Conservation (phyloP, 2,113 vertebrate genomes). For the Podarcis cretensis region DNA sequence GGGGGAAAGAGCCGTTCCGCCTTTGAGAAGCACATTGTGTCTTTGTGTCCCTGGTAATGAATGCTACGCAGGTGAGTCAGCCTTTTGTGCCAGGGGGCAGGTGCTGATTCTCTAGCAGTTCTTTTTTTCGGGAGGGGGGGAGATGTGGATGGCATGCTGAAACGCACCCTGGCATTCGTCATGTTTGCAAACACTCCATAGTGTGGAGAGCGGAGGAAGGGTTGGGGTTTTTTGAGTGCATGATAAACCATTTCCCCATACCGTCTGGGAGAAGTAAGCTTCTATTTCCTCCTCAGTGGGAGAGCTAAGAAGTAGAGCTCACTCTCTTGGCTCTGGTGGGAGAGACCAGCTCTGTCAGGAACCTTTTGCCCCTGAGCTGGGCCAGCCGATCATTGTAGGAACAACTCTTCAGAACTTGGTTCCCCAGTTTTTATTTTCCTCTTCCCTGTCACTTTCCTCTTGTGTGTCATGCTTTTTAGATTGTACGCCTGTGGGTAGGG, state of each 20-base stretch:
- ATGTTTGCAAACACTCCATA: slow-evolving; percentile 40
- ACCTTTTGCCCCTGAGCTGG: too few species aligned
- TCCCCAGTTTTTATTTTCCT: too few species aligned
- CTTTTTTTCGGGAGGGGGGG: slow-evolving; percentile 54
- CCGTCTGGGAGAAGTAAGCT: slow-evolving; percentile 25
- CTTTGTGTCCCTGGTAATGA: slow-evolving; percentile 38
- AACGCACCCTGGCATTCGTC: slow-evolving; percentile 57
- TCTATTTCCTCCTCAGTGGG: too few species aligned
- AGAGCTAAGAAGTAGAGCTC: too few species aligned
- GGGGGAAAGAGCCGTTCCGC: slow-evolving; percentile 51
- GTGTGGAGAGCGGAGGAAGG: slow-evolving; percentile 16
- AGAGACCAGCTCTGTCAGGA: too few species aligned
- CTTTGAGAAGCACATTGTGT: slow-evolving; percentile 60
- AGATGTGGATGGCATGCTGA: slow-evolving; percentile 43
- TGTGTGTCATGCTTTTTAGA: too few species aligned
- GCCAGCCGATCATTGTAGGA: too few species aligned
- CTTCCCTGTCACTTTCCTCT: too few species aligned
- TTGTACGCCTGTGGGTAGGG: too few species aligned
- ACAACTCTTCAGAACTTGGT: too few species aligned
- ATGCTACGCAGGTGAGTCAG: slow-evolving; percentile 71
- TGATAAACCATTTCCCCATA: slow-evolving; percentile 41
- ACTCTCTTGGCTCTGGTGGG: too few species aligned
- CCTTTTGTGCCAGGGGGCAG: slow-evolving; percentile 71
- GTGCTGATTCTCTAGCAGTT: slow-evolving; percentile 63
- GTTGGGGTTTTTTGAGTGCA: slow-evolving; percentile 32